Conservation (phyloP, 2,113 vertebrate genomes). For the Thunnus thynnus region DNA sequence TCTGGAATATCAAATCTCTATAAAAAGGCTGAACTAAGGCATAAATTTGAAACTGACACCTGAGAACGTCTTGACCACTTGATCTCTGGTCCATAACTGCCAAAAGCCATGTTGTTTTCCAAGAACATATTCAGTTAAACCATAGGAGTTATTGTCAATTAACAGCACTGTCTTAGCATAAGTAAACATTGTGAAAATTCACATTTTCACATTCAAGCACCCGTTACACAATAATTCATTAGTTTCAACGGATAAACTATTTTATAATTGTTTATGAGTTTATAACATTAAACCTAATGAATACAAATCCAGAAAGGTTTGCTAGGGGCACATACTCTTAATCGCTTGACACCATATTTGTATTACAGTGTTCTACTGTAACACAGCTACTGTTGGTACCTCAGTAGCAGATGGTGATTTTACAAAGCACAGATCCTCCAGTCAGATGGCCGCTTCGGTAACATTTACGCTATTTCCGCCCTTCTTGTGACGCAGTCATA, state of each 20-base stretch:
- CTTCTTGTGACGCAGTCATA: slow-evolving; percentile 7
- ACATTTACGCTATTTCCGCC: slow-evolving; percentile 11
- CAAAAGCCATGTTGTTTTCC: slow-evolving; percentile 69
- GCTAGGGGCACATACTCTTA: not conserved
- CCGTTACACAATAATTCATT: not conserved
- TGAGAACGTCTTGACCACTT: slow-evolving; percentile 70
- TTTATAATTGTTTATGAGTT: not conserved
- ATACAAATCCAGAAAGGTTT: not conserved
- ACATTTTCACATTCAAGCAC: not conserved
- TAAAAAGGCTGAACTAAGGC: slow-evolving; percentile 85
- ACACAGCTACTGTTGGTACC: not conserved
- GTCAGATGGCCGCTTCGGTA: slow-evolving; percentile 9
- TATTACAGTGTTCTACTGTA: not conserved
- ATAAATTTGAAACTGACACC: slow-evolving; percentile 84
- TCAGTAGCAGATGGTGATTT: slow-evolving; percentile 19
- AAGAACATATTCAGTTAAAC: slow-evolving; percentile 46
- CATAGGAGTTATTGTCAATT: slow-evolving; percentile 41
- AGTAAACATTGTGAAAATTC: not conserved
- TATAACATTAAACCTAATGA: not conserved
- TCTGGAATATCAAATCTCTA: slow-evolving; percentile 86
- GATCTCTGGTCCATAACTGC: slow-evolving; percentile 60
- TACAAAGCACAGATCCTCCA: not conserved
- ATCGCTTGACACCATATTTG: not conserved
- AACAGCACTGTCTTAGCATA: not conserved
- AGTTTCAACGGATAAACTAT: not conserved